Base-by-base conservation (phyloP, 2,113 vertebrate genomes). In the Tychaedon coryphoeus region DNA sequence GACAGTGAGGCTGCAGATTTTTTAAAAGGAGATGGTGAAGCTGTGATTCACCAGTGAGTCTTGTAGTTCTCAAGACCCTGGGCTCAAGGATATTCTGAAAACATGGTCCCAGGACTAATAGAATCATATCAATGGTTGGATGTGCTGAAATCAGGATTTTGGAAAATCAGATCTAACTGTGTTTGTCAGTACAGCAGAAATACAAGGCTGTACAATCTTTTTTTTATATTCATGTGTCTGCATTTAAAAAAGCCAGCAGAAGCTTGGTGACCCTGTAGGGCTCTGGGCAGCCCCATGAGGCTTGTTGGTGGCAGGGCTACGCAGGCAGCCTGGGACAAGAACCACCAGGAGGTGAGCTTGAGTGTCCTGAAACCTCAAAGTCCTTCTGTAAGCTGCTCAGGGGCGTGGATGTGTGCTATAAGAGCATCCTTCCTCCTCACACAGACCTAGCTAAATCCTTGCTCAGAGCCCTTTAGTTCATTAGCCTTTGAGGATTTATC, bases 401-500 rank as follows among this genome's bases (percentile, higher is more conserved):
- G n/a, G 40, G 4, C 1, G 4, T n/a, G 38, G 34, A 45, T 53
- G 10, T 25, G 26, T 14, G 67, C 12, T 56, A 43, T 1, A 0
- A 81, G 3, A 76, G 43, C 43, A 82, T 71, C 70, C 19, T 72
- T 66, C n/a, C 36, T 0, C 0, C 19, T 15, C 15, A 1, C 72
- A 58, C 11, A 77, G 34, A 64, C 24, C 29, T 8, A 51, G 25
- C 14, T 64, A 67, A 86, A 84, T 62, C 88, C 51, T n/a, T 77
- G 43, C 73, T 86, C 51, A 34, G 31, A 89, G 83, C 56, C 78
- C 38, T 83, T 83, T 45, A 26, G 57, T 93, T 93, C 79, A 62
- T 85, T 76, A 86, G 47, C 51, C 51, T 82, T 70, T 86, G 60
- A 86, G 71, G 78, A 90, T 94, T 96, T 93, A 83, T 86, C 0